Conservation (phyloP, 2,797 vertebrate species). For the Anguilla pacifica region DNA sequence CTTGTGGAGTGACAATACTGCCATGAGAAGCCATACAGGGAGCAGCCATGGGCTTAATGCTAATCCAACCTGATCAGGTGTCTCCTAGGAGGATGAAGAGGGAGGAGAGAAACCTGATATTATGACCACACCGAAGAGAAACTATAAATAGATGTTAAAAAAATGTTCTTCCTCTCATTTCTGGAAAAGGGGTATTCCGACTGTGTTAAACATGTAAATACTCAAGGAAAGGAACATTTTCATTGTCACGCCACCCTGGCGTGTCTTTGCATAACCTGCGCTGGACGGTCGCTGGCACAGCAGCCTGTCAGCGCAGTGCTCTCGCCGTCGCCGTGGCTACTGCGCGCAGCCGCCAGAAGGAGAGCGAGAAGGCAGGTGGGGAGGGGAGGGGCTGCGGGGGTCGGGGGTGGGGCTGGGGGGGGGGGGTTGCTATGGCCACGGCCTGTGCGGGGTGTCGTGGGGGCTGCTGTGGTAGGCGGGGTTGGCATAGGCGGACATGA, state of each 20-base stretch:
- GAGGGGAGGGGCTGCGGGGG: neutral
- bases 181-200: neutral
- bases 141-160: neutral
- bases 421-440: conserved; percentile 61
- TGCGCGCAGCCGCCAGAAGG: neutral
- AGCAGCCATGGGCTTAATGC: neutral
- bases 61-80: neutral
- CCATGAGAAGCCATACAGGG: neutral
- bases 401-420: neutral
- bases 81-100: neutral
- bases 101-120: no score
- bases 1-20: neutral
- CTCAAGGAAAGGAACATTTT: neutral
- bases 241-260: neutral
- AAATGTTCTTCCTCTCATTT: neutral
- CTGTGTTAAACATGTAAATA: conserved; percentile 13
- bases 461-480: conserved; percentile 65
- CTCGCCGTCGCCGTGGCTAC: neutral
- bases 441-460: conserved; percentile 59
- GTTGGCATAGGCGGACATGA: conserved; percentile 61
- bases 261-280: conserved; percentile 18
- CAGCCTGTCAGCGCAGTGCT: neutral
- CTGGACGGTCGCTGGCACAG: neutral
- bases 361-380: conserved; percentile 13
- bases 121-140: neutral